Base-by-base conservation (phyloP, 2,113 vertebrate genomes). In the Vicugna pacos region DNA sequence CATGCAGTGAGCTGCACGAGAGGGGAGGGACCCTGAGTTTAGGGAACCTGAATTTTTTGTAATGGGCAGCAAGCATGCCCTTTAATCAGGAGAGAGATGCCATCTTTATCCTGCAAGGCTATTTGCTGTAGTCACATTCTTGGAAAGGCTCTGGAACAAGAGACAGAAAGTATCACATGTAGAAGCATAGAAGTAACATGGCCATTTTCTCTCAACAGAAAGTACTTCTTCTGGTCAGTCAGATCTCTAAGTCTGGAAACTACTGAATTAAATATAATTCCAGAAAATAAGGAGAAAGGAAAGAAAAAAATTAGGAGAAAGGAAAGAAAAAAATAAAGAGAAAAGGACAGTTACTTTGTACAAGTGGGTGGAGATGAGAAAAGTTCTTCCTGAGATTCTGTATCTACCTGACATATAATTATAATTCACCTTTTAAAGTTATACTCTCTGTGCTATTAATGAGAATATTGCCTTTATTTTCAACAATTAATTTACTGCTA, bases 201-300 rank as follows among this genome's bases (percentile, higher is more conserved):
- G 13, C 11, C 82, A 24, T 72, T 90, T 85, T 95, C 42, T 82
- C 7, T 96, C 19, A 60, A 76, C 4, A 84, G 80, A 89, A 88
- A 28, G 14, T 46, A 75, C 60, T 65, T 89, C 95, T 60, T 28
- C 42, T 54, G 19, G 12, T 64, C 20, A 4, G 10, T 32, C 9
- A 89, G 7, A 76, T 91, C 28, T 92, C 28, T 96, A 54, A 75
- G 38, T 46, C 48, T 91, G 26, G 12, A 42, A 96, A 91, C 6
- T 76, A 77, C 16, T 56, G 35, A 76, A 80, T 79, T 82, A 42
- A 24, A 54, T n/a, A 6, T 84, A 91, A 92, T 72, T 96, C 42
- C 5, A 80, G 88, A 80, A 30, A 90, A 81, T 70, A 80, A 92
- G 15, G 62, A 79, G 46, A 90, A 96, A 60, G 38, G 22, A 56